Evolutionary conservation across 2,113 vertebrate genomes (phyloP).

Genomic region (Engraulis encrasicolus): DNA sequence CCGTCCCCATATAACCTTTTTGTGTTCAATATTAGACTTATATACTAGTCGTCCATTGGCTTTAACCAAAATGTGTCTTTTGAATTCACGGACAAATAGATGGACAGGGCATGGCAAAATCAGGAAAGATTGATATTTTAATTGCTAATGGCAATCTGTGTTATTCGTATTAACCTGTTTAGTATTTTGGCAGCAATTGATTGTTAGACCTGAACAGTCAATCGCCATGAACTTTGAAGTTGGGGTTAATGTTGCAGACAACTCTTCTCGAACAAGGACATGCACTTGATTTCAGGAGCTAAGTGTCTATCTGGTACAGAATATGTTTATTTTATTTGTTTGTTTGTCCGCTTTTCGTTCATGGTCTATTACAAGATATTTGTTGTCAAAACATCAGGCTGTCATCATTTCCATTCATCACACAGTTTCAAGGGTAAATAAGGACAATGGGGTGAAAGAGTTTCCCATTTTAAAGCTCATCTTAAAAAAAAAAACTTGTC

Average conservation of each 20-base stretch:
- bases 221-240: conserved; percentile 92
- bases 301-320: conserved; percentile 91
- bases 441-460: not conserved
- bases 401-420: conserved; percentile 1
- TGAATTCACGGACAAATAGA: too few species aligned
- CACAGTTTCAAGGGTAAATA: not conserved
- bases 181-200: too few species aligned
- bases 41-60: too few species aligned
- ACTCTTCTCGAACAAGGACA: conserved; percentile 86
- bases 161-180: too few species aligned
- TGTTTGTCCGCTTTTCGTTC: not conserved
- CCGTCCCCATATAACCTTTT: not conserved
- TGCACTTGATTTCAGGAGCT: conserved; percentile 83
- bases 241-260: conserved; percentile 94
- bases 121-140: too few species aligned
- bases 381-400: not conserved
- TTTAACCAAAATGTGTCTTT: too few species aligned
- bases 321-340: conserved; percentile 70
- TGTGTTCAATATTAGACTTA: not conserved
- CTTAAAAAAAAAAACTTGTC: not conserved
- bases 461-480: not conserved
- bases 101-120: too few species aligned
- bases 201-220: too few species aligned
- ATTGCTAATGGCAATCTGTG: too few species aligned
- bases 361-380: not conserved